A percentile compares a stretch with the other conserved stretches of the same genome.
Conservation (phyloP, 2,888 invertebrate genomes). For the Drosophila macrospina region DNA sequence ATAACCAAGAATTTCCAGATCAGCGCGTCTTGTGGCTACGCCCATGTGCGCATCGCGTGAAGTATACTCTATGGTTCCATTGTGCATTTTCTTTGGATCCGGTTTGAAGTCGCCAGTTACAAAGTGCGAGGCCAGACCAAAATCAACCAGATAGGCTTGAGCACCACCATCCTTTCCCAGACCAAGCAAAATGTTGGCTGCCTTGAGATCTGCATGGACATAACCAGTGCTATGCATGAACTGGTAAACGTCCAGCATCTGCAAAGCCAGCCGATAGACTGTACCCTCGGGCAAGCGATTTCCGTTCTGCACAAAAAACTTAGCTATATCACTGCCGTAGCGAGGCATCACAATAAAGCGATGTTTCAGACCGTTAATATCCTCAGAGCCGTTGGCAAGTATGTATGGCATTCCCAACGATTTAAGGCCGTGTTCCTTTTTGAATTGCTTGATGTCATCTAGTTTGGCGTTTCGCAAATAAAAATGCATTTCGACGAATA, state of each 20-base stretch:
- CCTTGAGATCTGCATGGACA: constrained; percentile 98
- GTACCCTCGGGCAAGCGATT: constrained; percentile 90
- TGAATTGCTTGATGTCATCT: constrained; percentile 88
- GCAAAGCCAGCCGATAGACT: constrained; percentile 92
- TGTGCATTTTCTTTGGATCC: constrained; percentile 96
- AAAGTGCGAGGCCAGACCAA: constrained; percentile 93
- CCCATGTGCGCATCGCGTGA: constrained; percentile 98
- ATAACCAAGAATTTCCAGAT: constrained; percentile 96
- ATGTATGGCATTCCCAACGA: constrained; percentile 94
- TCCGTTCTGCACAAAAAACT: constrained; percentile 89
- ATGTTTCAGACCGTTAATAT: constrained; percentile 90
- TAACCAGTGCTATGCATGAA: constrained; percentile 96
- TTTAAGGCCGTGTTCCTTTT: constrained; percentile 86
- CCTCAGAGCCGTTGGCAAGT: constrained; percentile 93
- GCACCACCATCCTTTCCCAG: constrained; percentile 88
- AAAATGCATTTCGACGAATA: constrained; percentile 97
- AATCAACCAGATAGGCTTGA: constrained; percentile 96
- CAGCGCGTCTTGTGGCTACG: constrained; percentile 94
- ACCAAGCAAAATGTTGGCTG: constrained; percentile 95
- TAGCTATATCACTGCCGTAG: constrained; percentile 94
- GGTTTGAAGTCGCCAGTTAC: constrained; percentile 92
- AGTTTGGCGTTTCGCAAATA: constrained; percentile 91
- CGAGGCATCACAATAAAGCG: constrained; percentile 96
- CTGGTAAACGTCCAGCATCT: constrained; percentile 95
- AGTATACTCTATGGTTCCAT: constrained; percentile 98